A percentile compares a stretch with the other conserved stretches of the same genome.
Evolutionary conservation across 1,140 invertebrate genomes (phyloP).

Genomic region (Drosophila setifemur): DNA sequence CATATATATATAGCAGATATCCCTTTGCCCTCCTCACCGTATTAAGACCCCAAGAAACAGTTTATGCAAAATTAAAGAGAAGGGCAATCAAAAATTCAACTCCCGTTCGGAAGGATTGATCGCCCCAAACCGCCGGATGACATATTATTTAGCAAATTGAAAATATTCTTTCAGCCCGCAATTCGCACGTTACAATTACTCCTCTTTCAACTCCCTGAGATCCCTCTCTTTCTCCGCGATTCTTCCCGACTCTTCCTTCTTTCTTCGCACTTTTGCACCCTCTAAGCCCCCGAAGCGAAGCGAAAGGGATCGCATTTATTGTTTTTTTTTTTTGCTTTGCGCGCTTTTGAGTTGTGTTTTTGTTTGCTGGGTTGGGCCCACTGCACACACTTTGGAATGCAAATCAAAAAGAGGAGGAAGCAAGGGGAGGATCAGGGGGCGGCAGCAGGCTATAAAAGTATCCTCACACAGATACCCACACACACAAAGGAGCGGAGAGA

Average conservation of each 20-base stretch:
- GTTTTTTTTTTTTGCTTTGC: conserved; percentile 1
- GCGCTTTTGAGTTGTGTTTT: background rate
- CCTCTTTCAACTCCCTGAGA: conserved; percentile 9
- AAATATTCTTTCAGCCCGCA: conserved; percentile 57
- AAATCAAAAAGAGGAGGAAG: conserved; percentile 54
- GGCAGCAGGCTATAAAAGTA: conserved; percentile 67
- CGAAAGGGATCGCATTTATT: conserved; percentile 48
- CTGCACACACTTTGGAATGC: conserved; percentile 75
- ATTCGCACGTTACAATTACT: conserved; percentile 76
- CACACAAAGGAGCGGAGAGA: conserved; percentile 2
- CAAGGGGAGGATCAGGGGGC: background rate
- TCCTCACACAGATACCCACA: conserved; percentile 49
- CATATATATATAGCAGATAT: background rate
- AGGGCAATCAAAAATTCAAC: conserved; percentile 73
- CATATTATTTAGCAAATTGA: conserved; percentile 78
- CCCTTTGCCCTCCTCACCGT: background rate
- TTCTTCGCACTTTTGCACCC: conserved; percentile 19
- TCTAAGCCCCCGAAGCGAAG: conserved; percentile 22
- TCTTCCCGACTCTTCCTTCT: background rate
- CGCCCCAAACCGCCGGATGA: conserved; percentile 59
- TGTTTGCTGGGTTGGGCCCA: conserved; percentile 68
- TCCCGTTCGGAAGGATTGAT: conserved; percentile 73
- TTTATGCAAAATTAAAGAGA: conserved; percentile 66
- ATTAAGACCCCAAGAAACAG: conserved; percentile 1
- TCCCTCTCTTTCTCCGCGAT: background rate